phyloP scores from a whole-genome alignment of 2,113 vertebrate genomes.

The Hoplias malabaricus region DNA sequence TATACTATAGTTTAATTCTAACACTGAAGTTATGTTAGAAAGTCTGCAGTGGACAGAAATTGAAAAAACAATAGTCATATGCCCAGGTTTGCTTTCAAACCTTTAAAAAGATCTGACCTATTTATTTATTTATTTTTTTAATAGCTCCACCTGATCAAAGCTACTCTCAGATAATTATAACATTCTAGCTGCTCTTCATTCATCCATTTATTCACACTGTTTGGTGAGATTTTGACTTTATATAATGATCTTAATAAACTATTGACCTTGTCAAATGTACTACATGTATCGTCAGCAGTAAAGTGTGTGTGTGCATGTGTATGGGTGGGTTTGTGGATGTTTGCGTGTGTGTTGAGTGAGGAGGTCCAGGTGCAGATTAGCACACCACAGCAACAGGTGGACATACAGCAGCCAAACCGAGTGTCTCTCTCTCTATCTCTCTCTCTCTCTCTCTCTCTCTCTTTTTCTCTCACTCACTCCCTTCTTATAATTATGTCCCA shows the following conservation, averaged over 20 bases:
- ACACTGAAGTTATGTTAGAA: no score
- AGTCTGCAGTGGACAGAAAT: no score
- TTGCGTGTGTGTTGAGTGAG: slow-evolving; percentile 32
- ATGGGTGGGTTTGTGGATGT: slow-evolving; percentile 3
- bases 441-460: neutral
- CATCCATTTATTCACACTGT: neutral
- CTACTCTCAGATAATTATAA: no score
- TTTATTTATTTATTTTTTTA: no score
- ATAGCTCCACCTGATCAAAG: no score
- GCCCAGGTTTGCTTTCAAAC: no score
- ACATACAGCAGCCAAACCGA: no score
- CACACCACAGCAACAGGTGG: slow-evolving; percentile 45
- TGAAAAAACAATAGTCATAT: no score
- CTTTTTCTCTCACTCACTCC: neutral
- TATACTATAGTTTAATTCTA: no score
- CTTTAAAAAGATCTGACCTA: no score
- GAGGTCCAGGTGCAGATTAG: slow-evolving; percentile 46
- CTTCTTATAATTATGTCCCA: slow-evolving; percentile 64
- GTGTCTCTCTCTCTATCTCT: neutral
- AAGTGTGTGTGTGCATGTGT: slow-evolving; percentile 29
- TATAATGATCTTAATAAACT: no score
- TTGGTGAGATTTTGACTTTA: neutral
- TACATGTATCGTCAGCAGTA: slow-evolving; percentile 38
- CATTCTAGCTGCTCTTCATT: neutral
- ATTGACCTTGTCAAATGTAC: neutral